A percentile compares a stretch with the other conserved stretches of the same genome.
phyloP scores from a whole-genome alignment of 2,888 invertebrate genomes.

The Taenaris catops region DNA sequence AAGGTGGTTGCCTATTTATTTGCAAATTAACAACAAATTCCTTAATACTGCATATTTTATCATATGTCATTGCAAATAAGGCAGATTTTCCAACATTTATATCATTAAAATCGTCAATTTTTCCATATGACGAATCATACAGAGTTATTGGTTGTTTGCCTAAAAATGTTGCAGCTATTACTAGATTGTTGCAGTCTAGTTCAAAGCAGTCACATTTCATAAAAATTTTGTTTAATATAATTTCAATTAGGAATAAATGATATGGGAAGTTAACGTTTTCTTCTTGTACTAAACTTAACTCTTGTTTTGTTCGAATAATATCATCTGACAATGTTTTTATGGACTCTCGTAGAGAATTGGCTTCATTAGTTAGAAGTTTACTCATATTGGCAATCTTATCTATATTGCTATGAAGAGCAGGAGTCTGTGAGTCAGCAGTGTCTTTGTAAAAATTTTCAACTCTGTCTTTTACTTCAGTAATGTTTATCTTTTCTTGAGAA shows the following conservation, averaged over 20 bases:
- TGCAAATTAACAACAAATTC: constrained; percentile 54
- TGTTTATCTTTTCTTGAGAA: too few species aligned
- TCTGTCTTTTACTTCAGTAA: too few species aligned
- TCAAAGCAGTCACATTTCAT: constrained; percentile 75
- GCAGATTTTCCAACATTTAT: constrained; percentile 66
- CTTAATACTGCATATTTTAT: constrained; percentile 59
- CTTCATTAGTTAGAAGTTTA: constrained; percentile 63
- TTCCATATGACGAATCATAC: constrained; percentile 59
- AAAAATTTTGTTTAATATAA: constrained; percentile 66
- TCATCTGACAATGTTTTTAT: constrained; percentile 56
- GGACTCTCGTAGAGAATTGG: constrained; percentile 56
- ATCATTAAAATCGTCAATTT: constrained; percentile 51
- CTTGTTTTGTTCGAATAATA: constrained; percentile 51
- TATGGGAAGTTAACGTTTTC: constrained; percentile 59
- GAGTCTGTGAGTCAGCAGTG: constrained; percentile 31
- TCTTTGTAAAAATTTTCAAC: constrained; percentile 21
- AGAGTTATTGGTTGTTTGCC: constrained; percentile 60
- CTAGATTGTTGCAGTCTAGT: constrained; percentile 59
- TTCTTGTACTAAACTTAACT: constrained; percentile 31
- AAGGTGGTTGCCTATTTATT: constrained; percentile 63
- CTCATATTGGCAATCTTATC: constrained; percentile 41
- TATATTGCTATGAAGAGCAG: constrained; percentile 30
- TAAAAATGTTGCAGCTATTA: constrained; percentile 59
- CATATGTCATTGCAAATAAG: constrained; percentile 70
- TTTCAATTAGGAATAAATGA: constrained; percentile 64